Base-by-base conservation (phyloP, 2,113 vertebrate species). In the Scomber colias region DNA sequence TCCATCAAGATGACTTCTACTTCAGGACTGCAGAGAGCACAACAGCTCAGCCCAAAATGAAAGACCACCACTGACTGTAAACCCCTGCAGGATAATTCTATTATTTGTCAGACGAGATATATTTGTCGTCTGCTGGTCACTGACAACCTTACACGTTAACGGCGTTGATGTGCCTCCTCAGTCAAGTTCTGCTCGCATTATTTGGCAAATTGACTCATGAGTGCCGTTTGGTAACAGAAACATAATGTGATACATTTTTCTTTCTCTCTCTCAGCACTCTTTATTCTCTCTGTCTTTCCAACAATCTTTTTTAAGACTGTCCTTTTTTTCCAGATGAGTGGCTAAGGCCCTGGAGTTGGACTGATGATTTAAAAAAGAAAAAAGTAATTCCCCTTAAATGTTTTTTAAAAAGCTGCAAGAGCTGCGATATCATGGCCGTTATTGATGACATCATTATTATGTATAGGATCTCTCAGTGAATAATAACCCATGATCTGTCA, bases 401-500 rank as follows among this genome's bases (percentile, higher is more conserved):
- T 93, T 95, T 94, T 93, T 94, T 94, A 93, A 95, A 27, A 94
- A 95, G 92, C 93, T 90, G 89, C 88, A 92, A 87, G 82, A 95
- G 91, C 90, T 89, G 78, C 78, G 90, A 90, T 85, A 92, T 90
- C 77, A 71, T 67, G 75, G 83, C 85, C 83, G 91, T 95, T 95
- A 95, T 95, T 95, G 94, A 96, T 95, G 94, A 95, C 94, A 94
- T 95, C 94, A 95, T 95, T 95, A 95, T 93, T 92, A 95, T 95
- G 95, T 93, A 94, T 94, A 91, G 91, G 92, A 93, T 92, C 90
- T 90, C 86, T 81, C 84, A 85, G 89, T 95, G 95, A 95, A 95
- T 95, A 94, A 95, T 95, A 95, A 94, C 90, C 93, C 90, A 93
- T 94, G 92, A 95, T 95, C 93, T 94, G 93, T 95, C 94, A 93